Percentiles rank a stretch among this genome's conserved stretches.
phyloP scores from a whole-genome alignment of 2,113 vertebrate genomes.

The Varanus salvator region DNA sequence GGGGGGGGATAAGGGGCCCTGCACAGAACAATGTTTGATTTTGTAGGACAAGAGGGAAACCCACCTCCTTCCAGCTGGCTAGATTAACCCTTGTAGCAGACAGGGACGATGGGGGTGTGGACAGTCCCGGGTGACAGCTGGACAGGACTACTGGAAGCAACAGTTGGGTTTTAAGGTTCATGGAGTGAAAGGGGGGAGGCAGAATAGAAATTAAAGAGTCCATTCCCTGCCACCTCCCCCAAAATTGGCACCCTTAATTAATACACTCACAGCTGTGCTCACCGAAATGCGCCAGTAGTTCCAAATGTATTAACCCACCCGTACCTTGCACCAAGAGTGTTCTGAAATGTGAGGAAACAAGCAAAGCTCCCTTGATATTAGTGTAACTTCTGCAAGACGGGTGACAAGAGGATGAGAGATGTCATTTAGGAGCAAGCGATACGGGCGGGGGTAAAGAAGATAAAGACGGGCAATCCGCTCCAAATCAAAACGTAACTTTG shows the following conservation, averaged over 20 bases:
- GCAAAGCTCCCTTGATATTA: background rate
- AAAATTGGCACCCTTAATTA: background rate
- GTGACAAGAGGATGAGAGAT: background rate
- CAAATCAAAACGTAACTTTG: conserved; percentile 21
- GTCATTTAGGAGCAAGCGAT: background rate
- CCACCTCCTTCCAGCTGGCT: background rate
- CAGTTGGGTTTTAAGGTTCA: conserved; percentile 20
- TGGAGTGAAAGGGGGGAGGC: background rate
- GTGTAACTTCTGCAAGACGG: background rate
- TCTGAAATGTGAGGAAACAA: background rate
- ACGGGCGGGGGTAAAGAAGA: no score
- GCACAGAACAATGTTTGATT: background rate
- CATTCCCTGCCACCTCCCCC: background rate
- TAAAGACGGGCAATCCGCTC: background rate
- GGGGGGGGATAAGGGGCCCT: background rate
- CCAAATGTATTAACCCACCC: background rate
- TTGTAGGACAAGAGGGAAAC: background rate
- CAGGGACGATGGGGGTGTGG: background rate
- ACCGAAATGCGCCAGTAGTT: background rate
- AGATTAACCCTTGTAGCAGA: background rate
- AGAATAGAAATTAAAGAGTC: background rate
- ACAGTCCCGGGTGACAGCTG: conserved; percentile 31
- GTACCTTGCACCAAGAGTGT: background rate
- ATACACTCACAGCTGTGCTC: background rate
- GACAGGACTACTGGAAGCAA: conserved; percentile 10